These are phyloP conservation scores for Sipha maydis DNA, from an alignment of 2,888 invertebrate genomes.

Conservation along the genomic window DNA sequence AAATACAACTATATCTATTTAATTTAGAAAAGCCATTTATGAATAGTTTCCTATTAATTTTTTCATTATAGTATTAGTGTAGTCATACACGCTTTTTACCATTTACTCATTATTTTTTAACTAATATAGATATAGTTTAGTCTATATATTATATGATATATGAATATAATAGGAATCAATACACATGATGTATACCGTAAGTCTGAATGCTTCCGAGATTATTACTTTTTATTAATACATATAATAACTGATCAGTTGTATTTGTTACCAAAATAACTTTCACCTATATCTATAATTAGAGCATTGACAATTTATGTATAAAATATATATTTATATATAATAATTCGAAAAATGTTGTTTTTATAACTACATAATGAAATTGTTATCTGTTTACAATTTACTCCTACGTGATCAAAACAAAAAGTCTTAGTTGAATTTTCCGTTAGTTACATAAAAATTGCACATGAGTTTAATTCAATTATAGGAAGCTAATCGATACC, in stretches of 20 bases:
- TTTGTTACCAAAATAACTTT: neutral
- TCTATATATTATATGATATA: too few relatives aligned
- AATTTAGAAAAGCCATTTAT: neutral
- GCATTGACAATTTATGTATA: neutral
- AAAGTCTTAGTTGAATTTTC: neutral
- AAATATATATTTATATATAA: too few relatives aligned
- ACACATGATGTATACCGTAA: neutral
- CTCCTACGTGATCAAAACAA: neutral
- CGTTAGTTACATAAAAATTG: too few relatives aligned
- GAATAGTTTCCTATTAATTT: neutral
- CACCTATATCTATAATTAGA: neutral
- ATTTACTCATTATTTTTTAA: neutral
- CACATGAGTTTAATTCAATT: slow-evolving; percentile 37
- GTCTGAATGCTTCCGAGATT: neutral
- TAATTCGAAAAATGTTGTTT: neutral
- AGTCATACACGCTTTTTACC: neutral
- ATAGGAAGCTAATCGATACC: slow-evolving; percentile 33
- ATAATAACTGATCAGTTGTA: neutral
- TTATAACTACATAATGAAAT: neutral
- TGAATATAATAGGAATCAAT: too few relatives aligned
- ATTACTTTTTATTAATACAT: neutral
- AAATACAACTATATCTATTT: neutral
- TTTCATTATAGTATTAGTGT: neutral
- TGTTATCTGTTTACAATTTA: neutral
- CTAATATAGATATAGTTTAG: neutral